phyloP scores from a whole-genome alignment of 1,140 invertebrate genomes.

The Hypothenemus hampei region DNA sequence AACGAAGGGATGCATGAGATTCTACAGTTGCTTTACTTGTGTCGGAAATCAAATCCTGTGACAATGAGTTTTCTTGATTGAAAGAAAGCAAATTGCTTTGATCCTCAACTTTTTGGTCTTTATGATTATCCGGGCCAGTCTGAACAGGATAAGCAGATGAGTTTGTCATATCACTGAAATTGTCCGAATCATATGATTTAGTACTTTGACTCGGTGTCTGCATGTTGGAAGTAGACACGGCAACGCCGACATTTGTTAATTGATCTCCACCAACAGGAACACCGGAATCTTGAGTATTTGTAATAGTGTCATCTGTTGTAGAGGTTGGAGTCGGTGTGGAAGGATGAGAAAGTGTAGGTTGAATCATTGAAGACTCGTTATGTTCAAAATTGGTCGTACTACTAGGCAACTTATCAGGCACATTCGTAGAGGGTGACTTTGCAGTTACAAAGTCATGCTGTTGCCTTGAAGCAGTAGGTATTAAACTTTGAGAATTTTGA shows the following conservation, averaged over 20 bases:
- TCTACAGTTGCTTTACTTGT: conserved; percentile 32
- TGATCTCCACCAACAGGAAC: conserved; percentile 28
- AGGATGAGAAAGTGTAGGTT: conserved; percentile 43
- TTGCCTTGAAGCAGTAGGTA: conserved; percentile 22
- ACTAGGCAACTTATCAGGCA: conserved; percentile 43
- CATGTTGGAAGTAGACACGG: background rate
- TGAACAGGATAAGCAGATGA: conserved; percentile 38
- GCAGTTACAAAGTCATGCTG: conserved; percentile 38
- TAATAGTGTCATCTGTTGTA: conserved; percentile 44
- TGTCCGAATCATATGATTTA: background rate
- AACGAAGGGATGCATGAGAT: conserved; percentile 17
- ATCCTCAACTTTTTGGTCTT: conserved; percentile 46
- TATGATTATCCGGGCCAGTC: conserved; percentile 42
- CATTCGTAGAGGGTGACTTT: conserved; percentile 41
- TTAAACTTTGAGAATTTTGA: conserved; percentile 6
- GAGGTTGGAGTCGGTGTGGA: conserved; percentile 45
- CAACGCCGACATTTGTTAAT: background rate
- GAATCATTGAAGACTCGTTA: conserved; percentile 31
- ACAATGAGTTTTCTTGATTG: conserved; percentile 39
- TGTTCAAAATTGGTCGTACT: conserved; percentile 43
- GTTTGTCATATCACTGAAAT: conserved; percentile 27
- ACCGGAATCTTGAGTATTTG: conserved; percentile 39
- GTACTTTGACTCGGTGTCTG: background rate
- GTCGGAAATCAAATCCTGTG: conserved; percentile 36
- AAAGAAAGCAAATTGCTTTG: conserved; percentile 37